Conservation (phyloP, 2,797 vertebrate genomes). For the Muraenolepis orangiensis region DNA sequence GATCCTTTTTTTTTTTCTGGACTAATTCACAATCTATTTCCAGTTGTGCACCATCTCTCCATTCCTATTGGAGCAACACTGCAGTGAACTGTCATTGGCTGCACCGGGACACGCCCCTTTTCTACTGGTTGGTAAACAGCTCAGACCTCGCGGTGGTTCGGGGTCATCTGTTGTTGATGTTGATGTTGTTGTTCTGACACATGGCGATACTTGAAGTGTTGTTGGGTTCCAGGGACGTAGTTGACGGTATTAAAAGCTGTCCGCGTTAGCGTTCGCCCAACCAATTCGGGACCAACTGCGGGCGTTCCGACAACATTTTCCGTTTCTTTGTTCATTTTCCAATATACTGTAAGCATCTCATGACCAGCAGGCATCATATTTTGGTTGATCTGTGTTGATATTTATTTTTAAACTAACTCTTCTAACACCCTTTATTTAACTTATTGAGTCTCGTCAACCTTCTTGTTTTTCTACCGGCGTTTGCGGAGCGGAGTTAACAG, state of each 20-base stretch:
- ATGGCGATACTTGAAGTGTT: no score
- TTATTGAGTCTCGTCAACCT: slow-evolving; percentile 2
- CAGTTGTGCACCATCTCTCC: slow-evolving; percentile 11
- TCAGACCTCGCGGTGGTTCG: slow-evolving; percentile 34
- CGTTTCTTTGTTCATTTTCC: slow-evolving; percentile 26
- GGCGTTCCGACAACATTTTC: slow-evolving; percentile 38
- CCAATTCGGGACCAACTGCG: slow-evolving; percentile 55
- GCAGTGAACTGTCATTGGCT: not conserved
- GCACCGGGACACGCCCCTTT: slow-evolving; percentile 6
- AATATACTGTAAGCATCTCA: slow-evolving; percentile 51
- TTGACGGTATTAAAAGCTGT: no score
- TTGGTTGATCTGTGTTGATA: slow-evolving; percentile 28
- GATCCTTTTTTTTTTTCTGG: slow-evolving; percentile 19
- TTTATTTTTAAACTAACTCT: not conserved
- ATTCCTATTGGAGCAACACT: slow-evolving; percentile 22
- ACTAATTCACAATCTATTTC: slow-evolving; percentile 42
- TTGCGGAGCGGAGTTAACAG: not conserved
- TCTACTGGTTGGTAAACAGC: slow-evolving; percentile 19
- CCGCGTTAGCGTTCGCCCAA: no score
- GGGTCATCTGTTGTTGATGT: no score
- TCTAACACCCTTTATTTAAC: not conserved
- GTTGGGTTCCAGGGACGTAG: no score
- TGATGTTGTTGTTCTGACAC: no score
- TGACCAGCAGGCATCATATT: slow-evolving; percentile 54
- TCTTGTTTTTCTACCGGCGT: not conserved